Base-by-base conservation (phyloP, 2,888 invertebrate genomes). In the Meliscaeva auricollis region DNA sequence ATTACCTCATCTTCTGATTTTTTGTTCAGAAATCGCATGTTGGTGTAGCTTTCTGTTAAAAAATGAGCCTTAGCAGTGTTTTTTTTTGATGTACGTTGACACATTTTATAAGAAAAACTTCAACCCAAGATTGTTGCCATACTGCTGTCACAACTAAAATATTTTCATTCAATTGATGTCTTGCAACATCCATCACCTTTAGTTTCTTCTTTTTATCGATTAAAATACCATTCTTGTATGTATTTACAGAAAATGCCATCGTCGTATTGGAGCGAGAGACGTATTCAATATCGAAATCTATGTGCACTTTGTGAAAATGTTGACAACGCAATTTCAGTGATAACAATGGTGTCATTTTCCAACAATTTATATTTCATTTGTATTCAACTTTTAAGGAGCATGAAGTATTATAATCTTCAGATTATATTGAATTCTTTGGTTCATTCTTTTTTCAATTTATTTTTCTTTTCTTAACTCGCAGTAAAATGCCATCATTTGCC, bases 291-390 rank as follows among this genome's bases (percentile, higher is more conserved):
- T 88, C 93, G 93, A 56, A 92, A 92, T 64, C 88, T 94, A 52
- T 93, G 93, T 46, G 91, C 90, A 3, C 88, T 94, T 9, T 93
- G 93, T n/a, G 91, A 92, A 64, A 90, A 90, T 26, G 90, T 94
- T 87, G 94, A 94, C 87, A 90, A 91, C 62, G 92, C 93, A 44
- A 93, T 94, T 64, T 93, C 93, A 3, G 88, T 92, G 46, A 93
- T 94, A 58, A 93, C 94, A 11, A 91, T 94, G 81, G 89, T 94
- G 0, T 93, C 94, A 3, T 94, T 94, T 87, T 93, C 93, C 17
- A 94, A 93, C 76, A 94, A 94, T 89, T 91, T 94, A 7, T 94
- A 93, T 89, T 94, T 94, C 87, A 94, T 94, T 88, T 93, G 94
- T 82, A 93, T 94, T 22, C 94, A 94, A 88, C 91, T 94, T 46